Percentiles rank a stretch among this genome's conserved stretches.
Evolutionary conservation across 2,888 invertebrate species (phyloP).

Genomic region (Erannis defoliaria): DNA sequence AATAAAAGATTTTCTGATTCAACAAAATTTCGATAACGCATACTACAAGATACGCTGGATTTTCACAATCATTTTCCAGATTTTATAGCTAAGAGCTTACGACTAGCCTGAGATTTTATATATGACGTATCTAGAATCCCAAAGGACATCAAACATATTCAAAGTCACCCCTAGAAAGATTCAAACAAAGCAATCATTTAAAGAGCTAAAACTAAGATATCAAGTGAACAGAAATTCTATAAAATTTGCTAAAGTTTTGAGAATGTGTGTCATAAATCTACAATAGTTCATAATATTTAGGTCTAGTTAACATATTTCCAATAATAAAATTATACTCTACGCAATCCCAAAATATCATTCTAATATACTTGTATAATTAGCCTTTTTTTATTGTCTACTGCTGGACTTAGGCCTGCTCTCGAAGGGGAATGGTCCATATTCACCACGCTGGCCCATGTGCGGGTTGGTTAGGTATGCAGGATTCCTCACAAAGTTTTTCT

Average conservation of each 20-base stretch:
- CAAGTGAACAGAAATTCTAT: constrained; percentile 6
- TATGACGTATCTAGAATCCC: constrained; percentile 44
- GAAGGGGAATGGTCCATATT: too few species aligned
- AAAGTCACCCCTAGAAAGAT: constrained; percentile 39
- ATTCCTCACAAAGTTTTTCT: too few species aligned
- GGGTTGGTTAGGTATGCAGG: too few species aligned
- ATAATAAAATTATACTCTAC: not conserved
- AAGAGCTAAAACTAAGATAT: constrained; percentile 12
- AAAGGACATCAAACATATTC: constrained; percentile 42
- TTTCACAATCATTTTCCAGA: constrained; percentile 9
- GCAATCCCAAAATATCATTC: not conserved
- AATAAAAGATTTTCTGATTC: constrained; percentile 2
- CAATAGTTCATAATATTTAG: constrained; percentile 7
- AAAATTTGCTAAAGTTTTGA: constrained; percentile 14
- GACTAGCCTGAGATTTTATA: constrained; percentile 42
- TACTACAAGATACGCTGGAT: not conserved
- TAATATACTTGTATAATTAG: too few species aligned
- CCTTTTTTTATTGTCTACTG: too few species aligned
- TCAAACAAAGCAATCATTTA: constrained; percentile 24
- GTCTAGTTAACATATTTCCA: not conserved
- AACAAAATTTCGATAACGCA: not conserved
- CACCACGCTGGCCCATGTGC: too few species aligned
- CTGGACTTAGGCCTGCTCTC: too few species aligned
- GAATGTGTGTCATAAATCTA: constrained; percentile 8
- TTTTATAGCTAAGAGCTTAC: constrained; percentile 22